phyloP scores from a whole-genome alignment of 2,888 invertebrate species.

The Leptopterna dolabrata region DNA sequence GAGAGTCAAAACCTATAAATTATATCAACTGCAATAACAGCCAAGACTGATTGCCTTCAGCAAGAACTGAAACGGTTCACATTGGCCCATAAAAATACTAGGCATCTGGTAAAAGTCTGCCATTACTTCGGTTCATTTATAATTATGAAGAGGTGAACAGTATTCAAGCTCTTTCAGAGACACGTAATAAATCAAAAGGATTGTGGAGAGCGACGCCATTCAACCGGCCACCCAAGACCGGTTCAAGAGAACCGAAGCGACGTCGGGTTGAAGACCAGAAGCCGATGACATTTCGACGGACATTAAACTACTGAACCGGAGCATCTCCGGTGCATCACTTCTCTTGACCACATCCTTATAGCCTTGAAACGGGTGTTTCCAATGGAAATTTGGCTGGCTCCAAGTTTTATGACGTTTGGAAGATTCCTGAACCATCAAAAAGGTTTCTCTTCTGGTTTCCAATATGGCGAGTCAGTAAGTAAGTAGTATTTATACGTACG shows the following conservation, averaged over 20 bases:
- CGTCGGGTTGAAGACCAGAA: background rate
- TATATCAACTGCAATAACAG: too few relatives aligned
- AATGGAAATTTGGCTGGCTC: background rate
- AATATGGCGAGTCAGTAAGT: background rate
- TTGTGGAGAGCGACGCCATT: too few relatives aligned
- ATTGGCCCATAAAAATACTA: too few relatives aligned
- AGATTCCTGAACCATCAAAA: background rate
- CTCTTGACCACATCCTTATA: background rate
- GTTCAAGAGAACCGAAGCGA: background rate
- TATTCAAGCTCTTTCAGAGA: too few relatives aligned
- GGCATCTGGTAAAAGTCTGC: too few relatives aligned
- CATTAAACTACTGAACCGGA: background rate
- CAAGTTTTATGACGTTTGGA: background rate
- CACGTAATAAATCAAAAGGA: too few relatives aligned
- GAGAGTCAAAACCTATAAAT: too few relatives aligned
- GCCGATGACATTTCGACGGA: background rate
- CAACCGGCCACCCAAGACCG: background rate
- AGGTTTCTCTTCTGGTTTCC: background rate
- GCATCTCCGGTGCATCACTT: background rate
- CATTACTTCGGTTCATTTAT: too few relatives aligned
- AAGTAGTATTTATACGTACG: background rate
- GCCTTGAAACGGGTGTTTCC: background rate
- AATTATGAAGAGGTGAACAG: too few relatives aligned
- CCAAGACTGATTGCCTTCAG: too few relatives aligned
- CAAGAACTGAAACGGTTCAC: too few relatives aligned